These are phyloP conservation scores for Chelon auratus DNA, from an alignment of 2,797 vertebrate species.

Conservation along the genomic window DNA sequence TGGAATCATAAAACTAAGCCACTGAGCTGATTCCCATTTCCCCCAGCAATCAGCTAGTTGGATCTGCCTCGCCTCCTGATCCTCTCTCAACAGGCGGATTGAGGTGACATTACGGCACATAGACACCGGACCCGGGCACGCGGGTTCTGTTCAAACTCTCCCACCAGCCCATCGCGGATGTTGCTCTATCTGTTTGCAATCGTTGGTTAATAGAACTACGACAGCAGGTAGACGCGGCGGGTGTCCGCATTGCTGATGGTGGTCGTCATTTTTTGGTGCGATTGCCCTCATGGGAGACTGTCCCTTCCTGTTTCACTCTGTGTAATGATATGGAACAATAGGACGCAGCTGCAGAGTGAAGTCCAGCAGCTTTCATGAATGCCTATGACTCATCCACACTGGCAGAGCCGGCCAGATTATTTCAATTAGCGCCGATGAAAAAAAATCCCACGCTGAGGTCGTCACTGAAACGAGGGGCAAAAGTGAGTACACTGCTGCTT, in stretches of 20 bases:
- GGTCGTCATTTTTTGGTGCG: constrained; percentile 63
- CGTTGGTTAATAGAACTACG: constrained; percentile 57
- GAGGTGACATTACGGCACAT: constrained; percentile 42
- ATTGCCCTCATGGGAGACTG: constrained; percentile 64
- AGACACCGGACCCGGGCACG: constrained; percentile 12
- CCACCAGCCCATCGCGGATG: constrained; percentile 39
- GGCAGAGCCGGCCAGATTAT: constrained; percentile 70
- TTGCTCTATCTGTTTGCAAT: constrained; percentile 51
- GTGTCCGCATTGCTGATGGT: constrained; percentile 51
- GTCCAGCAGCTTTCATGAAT: constrained; percentile 70
- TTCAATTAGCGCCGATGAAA: constrained; percentile 73
- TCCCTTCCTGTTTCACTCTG: constrained; percentile 52
- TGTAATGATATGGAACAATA: constrained; percentile 52
- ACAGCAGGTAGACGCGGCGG: constrained; percentile 55
- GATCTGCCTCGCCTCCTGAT: constrained; percentile 66
- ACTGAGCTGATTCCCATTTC: constrained; percentile 73
- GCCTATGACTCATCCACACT: constrained; percentile 69
- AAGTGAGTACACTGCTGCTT: constrained; percentile 57
- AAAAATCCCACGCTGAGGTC: constrained; percentile 67
- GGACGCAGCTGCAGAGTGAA: constrained; percentile 58
- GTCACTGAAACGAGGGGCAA: constrained; percentile 56
- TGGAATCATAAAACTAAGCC: constrained; percentile 75
- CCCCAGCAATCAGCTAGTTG: constrained; percentile 63
- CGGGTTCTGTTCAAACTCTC: constrained; percentile 29
- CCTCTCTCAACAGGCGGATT: constrained; percentile 51